Conservation (phyloP, 2,888 invertebrate genomes). For the Pachymerium ferrugineum region DNA sequence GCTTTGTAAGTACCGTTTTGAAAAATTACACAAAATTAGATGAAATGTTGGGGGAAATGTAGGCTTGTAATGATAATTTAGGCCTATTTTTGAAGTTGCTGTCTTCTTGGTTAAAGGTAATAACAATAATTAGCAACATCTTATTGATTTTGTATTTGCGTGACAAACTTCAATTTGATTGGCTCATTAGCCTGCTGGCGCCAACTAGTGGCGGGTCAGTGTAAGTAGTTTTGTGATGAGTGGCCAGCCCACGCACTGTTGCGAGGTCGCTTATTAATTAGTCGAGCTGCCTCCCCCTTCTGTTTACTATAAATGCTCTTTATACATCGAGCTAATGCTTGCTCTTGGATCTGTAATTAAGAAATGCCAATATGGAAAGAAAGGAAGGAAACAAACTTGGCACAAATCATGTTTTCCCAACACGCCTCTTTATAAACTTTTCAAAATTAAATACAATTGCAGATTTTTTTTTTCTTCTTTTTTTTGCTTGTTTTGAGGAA, state of each 20-base stretch:
- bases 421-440: too few relatives aligned
- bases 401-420: too few relatives aligned
- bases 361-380: conserved; percentile 1
- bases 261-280: not conserved
- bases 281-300: too few relatives aligned
- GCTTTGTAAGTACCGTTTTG: conserved; percentile 34
- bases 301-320: too few relatives aligned
- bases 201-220: not conserved
- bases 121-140: conserved; percentile 17
- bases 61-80: not conserved
- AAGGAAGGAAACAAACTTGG: not conserved
- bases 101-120: not conserved
- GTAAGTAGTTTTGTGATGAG: conserved; percentile 9
- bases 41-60: not conserved
- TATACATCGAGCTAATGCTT: not conserved
- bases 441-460: too few relatives aligned
- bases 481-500: too few relatives aligned
- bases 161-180: not conserved
- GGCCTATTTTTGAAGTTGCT: not conserved
- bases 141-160: not conserved
- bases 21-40: not conserved
- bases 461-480: not conserved
- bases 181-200: conserved; percentile 1
- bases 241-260: not conserved
- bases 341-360: not conserved